phyloP scores from a whole-genome alignment of 2,797 vertebrate genomes.

The Euphonia xanthogaster region DNA sequence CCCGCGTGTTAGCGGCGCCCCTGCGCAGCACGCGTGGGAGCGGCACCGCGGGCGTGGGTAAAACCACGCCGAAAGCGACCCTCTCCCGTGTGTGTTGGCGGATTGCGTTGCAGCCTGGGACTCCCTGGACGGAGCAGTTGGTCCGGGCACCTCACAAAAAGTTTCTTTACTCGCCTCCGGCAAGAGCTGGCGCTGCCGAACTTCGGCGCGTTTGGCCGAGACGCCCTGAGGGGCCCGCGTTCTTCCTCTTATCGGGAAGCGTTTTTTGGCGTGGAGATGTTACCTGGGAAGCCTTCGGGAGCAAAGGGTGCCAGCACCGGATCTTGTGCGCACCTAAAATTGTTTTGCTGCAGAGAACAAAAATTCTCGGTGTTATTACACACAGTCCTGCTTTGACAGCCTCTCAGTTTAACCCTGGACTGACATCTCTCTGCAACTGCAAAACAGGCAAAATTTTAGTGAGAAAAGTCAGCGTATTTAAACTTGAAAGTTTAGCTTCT shows the following conservation, averaged over 20 bases:
- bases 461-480: neutral
- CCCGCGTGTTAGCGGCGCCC: neutral
- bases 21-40: neutral
- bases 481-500: neutral
- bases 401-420: neutral
- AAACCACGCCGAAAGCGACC: neutral
- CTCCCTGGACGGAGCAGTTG: neutral
- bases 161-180: neutral
- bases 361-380: rapidly evolving
- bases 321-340: neutral
- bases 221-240: neutral
- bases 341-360: neutral
- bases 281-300: neutral
- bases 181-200: neutral
- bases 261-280: neutral
- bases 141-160: neutral
- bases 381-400: neutral
- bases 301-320: neutral
- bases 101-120: rapidly evolving
- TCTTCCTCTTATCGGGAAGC: neutral
- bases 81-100: neutral
- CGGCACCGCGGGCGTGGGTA: neutral
- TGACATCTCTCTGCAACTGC: neutral
- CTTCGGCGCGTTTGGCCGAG: neutral
- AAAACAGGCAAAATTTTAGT: neutral